A percentile compares a stretch with the other conserved stretches of the same genome.
Evolutionary conservation across 2,113 vertebrate genomes (phyloP).

Genomic region (Notarius quadriscutis): DNA sequence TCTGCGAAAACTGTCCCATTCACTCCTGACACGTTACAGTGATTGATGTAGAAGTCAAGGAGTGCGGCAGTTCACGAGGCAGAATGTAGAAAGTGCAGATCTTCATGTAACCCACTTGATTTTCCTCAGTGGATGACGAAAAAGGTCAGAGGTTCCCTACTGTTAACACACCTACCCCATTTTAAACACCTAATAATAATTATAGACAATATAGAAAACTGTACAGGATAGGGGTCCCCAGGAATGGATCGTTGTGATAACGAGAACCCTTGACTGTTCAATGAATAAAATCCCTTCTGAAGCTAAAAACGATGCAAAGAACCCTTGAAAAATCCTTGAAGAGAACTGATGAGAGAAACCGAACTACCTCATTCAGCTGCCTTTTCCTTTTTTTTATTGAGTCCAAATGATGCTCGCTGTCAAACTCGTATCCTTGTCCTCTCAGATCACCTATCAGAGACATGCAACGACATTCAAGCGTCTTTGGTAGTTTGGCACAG

Average conservation of each 20-base stretch:
- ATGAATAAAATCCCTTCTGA: not conserved
- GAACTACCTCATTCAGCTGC: not conserved
- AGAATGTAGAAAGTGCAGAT: not conserved
- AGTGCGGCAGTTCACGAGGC: no score
- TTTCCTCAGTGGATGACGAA: not conserved
- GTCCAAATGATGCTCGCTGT: not conserved
- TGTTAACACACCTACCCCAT: not conserved
- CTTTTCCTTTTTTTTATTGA: not conserved
- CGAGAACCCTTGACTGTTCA: not conserved
- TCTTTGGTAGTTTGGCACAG: not conserved
- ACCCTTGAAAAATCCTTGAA: conserved; percentile 15
- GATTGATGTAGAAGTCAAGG: not conserved
- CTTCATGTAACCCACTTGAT: not conserved
- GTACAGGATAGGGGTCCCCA: not conserved
- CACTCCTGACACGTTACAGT: not conserved
- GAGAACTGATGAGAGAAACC: not conserved
- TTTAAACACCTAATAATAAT: not conserved
- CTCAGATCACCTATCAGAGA: not conserved
- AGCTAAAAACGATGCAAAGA: not conserved
- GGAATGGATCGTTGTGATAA: not conserved
- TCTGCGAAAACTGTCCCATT: not conserved
- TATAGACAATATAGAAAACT: not conserved
- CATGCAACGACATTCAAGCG: conserved; percentile 7
- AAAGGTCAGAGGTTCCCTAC: not conserved
- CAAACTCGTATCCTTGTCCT: not conserved